These are phyloP conservation scores for Brachypalpus laphriformis DNA, from an alignment of 2,888 invertebrate species.

Conservation along the genomic window DNA sequence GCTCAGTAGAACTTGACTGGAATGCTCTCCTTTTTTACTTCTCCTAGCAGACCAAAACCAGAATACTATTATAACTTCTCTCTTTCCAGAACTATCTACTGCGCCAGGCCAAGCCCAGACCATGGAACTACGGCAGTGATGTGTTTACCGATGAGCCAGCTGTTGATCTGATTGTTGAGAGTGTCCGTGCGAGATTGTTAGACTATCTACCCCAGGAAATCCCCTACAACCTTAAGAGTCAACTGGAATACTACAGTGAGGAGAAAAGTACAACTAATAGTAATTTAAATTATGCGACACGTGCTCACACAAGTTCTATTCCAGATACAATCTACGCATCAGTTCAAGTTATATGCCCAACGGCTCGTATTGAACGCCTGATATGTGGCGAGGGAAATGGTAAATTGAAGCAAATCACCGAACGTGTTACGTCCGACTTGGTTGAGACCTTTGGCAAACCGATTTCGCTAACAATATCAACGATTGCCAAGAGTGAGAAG, in stretches of 20 bases:
- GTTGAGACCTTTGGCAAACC: constrained; percentile 87
- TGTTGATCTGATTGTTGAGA: constrained; percentile 87
- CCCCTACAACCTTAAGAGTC: constrained; percentile 89
- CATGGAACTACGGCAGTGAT: constrained; percentile 88
- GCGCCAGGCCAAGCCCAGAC: constrained; percentile 85
- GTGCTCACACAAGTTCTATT: constrained; percentile 65
- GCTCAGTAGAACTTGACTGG: too few species aligned
- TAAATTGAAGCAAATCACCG: constrained; percentile 88
- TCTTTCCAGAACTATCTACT: constrained; percentile 76
- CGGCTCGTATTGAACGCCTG: constrained; percentile 85
- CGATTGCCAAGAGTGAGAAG: constrained; percentile 63
- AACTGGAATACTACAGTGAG: constrained; percentile 87
- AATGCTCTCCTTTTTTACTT: too few species aligned
- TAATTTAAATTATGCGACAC: not conserved
- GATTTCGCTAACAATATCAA: constrained; percentile 81
- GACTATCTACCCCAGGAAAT: constrained; percentile 93
- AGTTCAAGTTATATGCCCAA: constrained; percentile 87
- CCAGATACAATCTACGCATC: constrained; percentile 84
- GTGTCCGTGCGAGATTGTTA: constrained; percentile 92
- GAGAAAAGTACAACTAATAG: constrained; percentile 82
- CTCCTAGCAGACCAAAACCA: too few species aligned
- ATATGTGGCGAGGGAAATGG: constrained; percentile 88
- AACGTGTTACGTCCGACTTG: constrained; percentile 86
- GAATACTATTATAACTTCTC: not conserved
- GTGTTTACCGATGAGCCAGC: constrained; percentile 90